Evolutionary conservation across 2,113 vertebrate genomes (phyloP).

Genomic region (Apistogramma diplotaenia): DNA sequence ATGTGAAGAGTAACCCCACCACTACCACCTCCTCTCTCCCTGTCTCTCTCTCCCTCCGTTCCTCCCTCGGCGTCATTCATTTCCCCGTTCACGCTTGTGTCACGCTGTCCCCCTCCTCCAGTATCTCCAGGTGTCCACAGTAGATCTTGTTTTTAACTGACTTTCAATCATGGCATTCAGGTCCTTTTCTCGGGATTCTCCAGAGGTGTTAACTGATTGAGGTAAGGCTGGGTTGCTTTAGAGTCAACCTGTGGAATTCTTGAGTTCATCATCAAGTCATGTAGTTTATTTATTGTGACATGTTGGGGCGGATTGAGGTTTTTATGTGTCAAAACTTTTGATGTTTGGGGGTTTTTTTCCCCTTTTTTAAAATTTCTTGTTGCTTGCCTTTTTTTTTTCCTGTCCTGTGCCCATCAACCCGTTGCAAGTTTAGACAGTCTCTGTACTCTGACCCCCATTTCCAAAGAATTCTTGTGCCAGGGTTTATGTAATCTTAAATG

Average conservation of each 20-base stretch:
- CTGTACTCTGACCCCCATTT: conserved; percentile 20
- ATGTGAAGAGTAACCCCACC: conserved; percentile 62
- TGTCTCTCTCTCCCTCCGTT: background rate
- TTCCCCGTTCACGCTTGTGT: conserved; percentile 58
- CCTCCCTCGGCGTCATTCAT: conserved; percentile 55
- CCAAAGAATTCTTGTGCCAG: conserved; percentile 9
- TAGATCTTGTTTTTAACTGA: conserved; percentile 19
- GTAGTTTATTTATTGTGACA: background rate
- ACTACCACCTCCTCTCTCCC: background rate
- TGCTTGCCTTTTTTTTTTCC: background rate
- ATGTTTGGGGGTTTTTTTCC: background rate
- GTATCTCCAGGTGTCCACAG: conserved; percentile 43
- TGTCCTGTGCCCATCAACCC: conserved; percentile 32
- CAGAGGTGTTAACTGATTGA: conserved; percentile 4
- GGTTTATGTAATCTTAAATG: conserved; percentile 59
- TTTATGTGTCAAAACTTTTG: background rate
- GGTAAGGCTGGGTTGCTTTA: conserved; percentile 53
- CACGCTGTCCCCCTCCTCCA: conserved; percentile 14
- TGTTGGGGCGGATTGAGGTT: background rate
- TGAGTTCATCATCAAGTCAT: background rate
- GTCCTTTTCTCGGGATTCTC: conserved; percentile 26
- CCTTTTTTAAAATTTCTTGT: background rate
- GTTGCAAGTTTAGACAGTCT: conserved; percentile 43
- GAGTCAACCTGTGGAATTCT: conserved; percentile 34
- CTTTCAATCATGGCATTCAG: conserved; percentile 4